Evolutionary conservation across 30 jellyfish, hydroid and myxozoan genomes (phyloP), one percentile per base, ranked within the genome.

Genomic region (Hydractinia echinata): DNA sequence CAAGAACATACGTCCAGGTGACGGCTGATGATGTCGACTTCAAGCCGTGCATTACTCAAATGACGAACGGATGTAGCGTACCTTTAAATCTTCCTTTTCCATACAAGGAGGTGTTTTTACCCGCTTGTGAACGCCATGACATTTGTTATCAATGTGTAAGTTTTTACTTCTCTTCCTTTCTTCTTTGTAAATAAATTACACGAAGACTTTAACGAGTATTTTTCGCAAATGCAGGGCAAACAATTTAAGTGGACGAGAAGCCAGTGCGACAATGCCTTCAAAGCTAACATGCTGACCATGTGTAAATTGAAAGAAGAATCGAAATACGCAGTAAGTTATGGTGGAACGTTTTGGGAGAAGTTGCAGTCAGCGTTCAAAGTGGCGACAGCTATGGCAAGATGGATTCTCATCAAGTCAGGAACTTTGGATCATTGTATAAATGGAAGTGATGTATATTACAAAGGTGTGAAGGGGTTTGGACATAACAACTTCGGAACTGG

Each of bases 1-100:
- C 44, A 30, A 30, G 44, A 30, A 30, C 2, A 30, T 2, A 30
- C 2, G 44, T 30, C 44, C 44, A 30, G 44, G 44, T 30, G 44
- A 30, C 44, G 44, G 79, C 7, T 52, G 53, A 60, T 5, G 73
- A 56, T 18, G 85, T 77, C 10, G 85, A 77, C 79, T 77, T 77
- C 51, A 53, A 77, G 85, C 80, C 80, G 80, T 77, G 85, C n/a
- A 51, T 77, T 53, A 19, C 51, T 19, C 54, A 60, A 18, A 77
- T 77, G 85, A 77, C 85, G 8, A 77, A 80, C 53, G 87, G 87
- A 14, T 80, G 87, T 54, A 80, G 87, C 85, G 54, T 80, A 19
- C 87, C 87, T 21, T 3, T 80, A 49, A 66, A 66, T 53, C 7
- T 80, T 30, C 87, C 87, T 30, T 80, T 80, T 48, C 87, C 87